These are phyloP conservation scores for Eurosta solidaginis DNA, from an alignment of 1,140 invertebrate genomes.

Conservation along the genomic window DNA sequence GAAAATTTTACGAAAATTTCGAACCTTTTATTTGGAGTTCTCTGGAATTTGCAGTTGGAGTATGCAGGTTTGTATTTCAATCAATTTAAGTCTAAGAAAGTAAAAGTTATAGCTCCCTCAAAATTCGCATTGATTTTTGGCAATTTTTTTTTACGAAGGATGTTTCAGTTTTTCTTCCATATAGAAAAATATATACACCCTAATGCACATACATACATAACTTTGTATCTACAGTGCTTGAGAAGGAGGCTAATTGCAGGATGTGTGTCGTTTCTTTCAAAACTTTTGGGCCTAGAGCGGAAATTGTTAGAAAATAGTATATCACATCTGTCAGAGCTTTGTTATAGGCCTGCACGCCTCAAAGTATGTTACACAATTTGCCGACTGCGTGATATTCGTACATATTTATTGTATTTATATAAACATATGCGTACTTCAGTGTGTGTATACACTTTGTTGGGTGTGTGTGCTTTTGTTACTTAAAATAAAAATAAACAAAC, in stretches of 20 bases:
- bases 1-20: too few species aligned
- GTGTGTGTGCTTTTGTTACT: too few species aligned
- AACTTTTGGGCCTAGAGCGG: not conserved
- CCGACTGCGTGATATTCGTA: not conserved
- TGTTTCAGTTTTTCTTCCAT: too few species aligned
- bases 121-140: too few species aligned
- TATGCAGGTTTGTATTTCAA: too few species aligned
- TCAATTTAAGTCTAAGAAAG: too few species aligned
- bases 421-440: not conserved
- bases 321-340: not conserved
- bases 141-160: too few species aligned
- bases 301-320: not conserved
- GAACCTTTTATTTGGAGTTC: too few species aligned
- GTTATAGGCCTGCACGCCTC: not conserved
- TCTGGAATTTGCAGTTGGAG: too few species aligned
- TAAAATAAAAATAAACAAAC: not conserved
- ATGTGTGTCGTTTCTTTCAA: not conserved
- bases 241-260: slow-evolving; percentile 11
- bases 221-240: not conserved
- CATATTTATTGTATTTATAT: not conserved
- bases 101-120: too few species aligned
- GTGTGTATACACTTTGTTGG: too few species aligned
- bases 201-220: not conserved
- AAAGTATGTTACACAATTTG: slow-evolving; percentile 26
- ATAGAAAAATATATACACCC: not conserved